Evolutionary conservation across 53 echinoderm and acorn worm genomes (phyloP).

Genomic region (Crossaster papposus): DNA sequence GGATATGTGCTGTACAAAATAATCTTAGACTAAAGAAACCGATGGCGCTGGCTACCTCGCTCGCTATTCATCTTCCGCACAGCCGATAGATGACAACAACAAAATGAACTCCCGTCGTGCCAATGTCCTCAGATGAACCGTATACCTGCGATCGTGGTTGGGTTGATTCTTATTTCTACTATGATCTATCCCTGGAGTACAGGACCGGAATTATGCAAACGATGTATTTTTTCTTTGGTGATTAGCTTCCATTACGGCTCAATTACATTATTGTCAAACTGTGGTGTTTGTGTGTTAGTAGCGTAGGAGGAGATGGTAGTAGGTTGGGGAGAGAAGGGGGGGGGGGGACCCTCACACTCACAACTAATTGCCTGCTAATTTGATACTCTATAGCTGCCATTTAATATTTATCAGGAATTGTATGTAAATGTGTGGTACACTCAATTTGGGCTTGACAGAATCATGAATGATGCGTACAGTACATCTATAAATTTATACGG

Average conservation of each 20-base stretch:
- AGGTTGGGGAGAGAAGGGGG: constrained; percentile 6
- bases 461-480: neutral
- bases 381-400: neutral
- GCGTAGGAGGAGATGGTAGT: neutral
- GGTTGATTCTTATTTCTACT: neutral
- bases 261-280: constrained; percentile 10
- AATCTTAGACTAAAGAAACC: neutral
- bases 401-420: neutral
- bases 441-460: neutral
- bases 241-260: constrained; percentile 25
- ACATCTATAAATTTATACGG: neutral
- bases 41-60: neutral
- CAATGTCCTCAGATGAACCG: constrained; percentile 51
- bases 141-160: no score
- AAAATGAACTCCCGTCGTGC: constrained; percentile 14
- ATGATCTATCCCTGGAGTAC: constrained; percentile 14
- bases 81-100: neutral
- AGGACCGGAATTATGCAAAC: constrained; percentile 52
- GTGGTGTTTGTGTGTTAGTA: neutral
- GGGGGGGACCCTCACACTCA: neutral
- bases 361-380: neutral
- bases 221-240: constrained; percentile 39
- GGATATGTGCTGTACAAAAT: neutral
- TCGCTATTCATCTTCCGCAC: constrained; percentile 12
- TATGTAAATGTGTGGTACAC: neutral